Base-by-base conservation (phyloP, 2,113 vertebrate genomes). In the Arizona elegans region DNA sequence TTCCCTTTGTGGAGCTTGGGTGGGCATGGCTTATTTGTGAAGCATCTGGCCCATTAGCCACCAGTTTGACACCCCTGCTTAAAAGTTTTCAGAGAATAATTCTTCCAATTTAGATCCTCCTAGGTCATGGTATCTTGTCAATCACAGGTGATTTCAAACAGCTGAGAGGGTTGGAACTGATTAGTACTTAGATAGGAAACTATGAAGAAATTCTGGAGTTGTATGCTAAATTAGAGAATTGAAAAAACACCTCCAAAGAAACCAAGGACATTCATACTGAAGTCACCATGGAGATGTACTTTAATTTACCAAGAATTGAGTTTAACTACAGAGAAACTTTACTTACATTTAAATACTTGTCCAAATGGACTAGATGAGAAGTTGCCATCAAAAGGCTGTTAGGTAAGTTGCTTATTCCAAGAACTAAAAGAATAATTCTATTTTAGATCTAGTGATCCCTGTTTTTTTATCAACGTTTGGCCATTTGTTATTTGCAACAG, bases 321-420 rank as follows among this genome's bases (percentile, higher is more conserved):
- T 19, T 75, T 75, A 75, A 75, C n/a, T 33, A 75, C 13, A 75
- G n/a, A 75, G 13, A 33, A 75, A 33, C n/a, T 75, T n/a, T n/a
- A 75, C 15, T 75, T 75, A 38, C 70, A 38, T 75, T 38, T 38
- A 75, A 75, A 29, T 59, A 43, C 7, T 85, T 21, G 70, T n/a
- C 38, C 90, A 91, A 56, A 91, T 55, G n/a, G 23, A 53, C 33
- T 85, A 38, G 23, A 38, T 91, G 70, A 91, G 90, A 23, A 43
- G 58, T 85, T 21, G 23, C 52, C 54, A 17, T 11, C 33, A 55
- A 23, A 38, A 54, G 54, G 5, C 47, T 50, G 1, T 91, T 85
- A 17, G 43, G 29, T 55, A 24, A 91, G 4, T 47, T 38, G 21
- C 29, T 29, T 90, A 29, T 75, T 90, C 62, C 52, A 2, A 75